Evolutionary conservation across 2,113 vertebrate species (phyloP), one percentile per base, ranked within the genome.

Genomic region (Syrmaticus mikado): DNA sequence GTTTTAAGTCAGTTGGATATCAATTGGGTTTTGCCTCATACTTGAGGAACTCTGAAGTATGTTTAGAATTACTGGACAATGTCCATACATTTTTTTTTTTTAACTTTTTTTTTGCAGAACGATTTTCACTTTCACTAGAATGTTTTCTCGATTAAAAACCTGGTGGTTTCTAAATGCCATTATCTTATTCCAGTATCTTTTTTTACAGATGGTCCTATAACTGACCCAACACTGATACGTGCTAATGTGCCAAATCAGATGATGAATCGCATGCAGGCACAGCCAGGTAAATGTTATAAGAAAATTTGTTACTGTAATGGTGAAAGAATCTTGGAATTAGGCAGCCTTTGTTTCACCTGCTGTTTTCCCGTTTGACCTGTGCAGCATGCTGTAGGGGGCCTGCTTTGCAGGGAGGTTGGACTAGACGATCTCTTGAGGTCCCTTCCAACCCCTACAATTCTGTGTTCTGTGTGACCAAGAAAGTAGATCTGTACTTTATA

Each of bases 201-300:
- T 91, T 30, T 94, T 94, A 19, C 91, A 99, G 99, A 99, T 94
- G 99, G 99, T 90, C 99, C 99, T 89, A 97, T 98, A 28, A 89
- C 98, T 14, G 99, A 99, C 97, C 98, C 98, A 80, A 97, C 98
- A 89, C 98, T 99, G 96, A 98, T 98, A 94, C 98, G 98, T 96
- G 98, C 98, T 78, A 91, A 93, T 92, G 99, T 98, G 96, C 98
- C 98, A 96, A 99, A 97, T 95, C 99, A 99, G 97, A 99, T 99
- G 98, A 98, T 98, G 96, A 98, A 97, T 97, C 98, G 99, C 85
- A 98, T 99, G 98, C 98, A 98, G 95, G 98, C 98, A 83, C 99
- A 99, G 83, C 93, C 98, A 97, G 99, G 99, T 99, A 97, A 55
- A 62, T 90, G 25, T 7, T 32, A 53, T 52, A 94, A 74, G 43